phyloP scores from a whole-genome alignment of 2,113 vertebrate genomes.

The Pithys albifrons region DNA sequence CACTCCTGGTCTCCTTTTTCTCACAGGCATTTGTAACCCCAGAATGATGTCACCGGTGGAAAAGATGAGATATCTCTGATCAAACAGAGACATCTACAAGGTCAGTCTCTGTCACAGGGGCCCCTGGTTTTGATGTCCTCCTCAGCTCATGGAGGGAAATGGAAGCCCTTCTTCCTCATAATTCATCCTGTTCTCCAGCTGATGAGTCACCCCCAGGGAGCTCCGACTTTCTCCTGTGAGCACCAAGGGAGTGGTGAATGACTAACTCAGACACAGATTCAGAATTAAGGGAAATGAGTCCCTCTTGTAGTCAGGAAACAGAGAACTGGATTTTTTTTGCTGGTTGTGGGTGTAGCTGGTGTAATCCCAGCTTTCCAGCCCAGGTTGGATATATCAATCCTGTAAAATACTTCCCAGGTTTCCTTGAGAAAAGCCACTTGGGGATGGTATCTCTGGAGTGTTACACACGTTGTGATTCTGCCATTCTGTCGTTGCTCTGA shows the following conservation, averaged over 20 bases:
- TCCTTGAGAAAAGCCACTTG: background rate
- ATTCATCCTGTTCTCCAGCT: background rate
- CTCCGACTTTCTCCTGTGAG: conserved; percentile 11
- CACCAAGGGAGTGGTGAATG: background rate
- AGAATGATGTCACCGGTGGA: background rate
- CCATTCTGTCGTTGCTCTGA: background rate
- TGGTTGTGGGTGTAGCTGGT: background rate
- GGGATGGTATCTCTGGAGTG: background rate
- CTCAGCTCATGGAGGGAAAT: background rate
- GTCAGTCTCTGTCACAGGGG: background rate
- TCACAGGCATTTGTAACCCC: background rate
- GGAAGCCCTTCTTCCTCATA: background rate
- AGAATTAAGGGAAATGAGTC: conserved; percentile 7
- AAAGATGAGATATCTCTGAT: background rate
- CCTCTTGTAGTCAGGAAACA: background rate
- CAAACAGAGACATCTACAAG: background rate
- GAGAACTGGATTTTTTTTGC: background rate
- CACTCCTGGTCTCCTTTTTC: background rate
- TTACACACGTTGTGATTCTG: background rate
- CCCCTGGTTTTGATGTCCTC: background rate
- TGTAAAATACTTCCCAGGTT: background rate
- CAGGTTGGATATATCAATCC: background rate
- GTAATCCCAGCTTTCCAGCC: background rate
- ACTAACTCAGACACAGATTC: background rate
- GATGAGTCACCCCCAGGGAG: background rate